phyloP scores from a whole-genome alignment of 2,888 invertebrate genomes.

The Andricus quercusramuli region DNA sequence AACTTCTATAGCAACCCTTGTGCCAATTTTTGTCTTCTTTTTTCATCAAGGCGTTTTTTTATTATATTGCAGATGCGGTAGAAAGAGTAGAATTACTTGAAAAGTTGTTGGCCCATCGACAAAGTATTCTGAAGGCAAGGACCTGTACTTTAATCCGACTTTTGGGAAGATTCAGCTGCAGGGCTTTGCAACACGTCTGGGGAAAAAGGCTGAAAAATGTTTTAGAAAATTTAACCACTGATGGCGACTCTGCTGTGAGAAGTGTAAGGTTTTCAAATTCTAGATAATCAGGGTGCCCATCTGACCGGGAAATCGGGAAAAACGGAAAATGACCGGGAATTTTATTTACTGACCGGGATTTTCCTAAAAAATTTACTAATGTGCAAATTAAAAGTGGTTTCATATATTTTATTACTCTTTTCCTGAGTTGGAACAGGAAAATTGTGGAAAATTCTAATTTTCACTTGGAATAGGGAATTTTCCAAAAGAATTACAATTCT shows the following conservation, averaged over 20 bases:
- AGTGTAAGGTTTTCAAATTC: slow-evolving; percentile 76
- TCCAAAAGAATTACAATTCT: too few relatives aligned
- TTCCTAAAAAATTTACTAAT: too few relatives aligned
- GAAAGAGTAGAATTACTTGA: slow-evolving; percentile 52
- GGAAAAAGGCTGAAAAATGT: slow-evolving; percentile 81
- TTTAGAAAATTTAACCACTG: slow-evolving; percentile 84
- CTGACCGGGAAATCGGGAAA: too few relatives aligned
- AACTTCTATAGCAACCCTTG: too few relatives aligned
- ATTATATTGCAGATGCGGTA: slow-evolving; percentile 23
- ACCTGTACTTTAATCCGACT: slow-evolving; percentile 87
- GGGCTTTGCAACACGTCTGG: slow-evolving; percentile 84
- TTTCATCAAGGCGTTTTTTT: not conserved
- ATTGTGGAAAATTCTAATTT: too few relatives aligned
- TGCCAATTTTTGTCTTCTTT: not conserved
- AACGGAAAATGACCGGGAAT: too few relatives aligned
- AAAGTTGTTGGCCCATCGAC: slow-evolving; percentile 62
- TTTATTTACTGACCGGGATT: too few relatives aligned
- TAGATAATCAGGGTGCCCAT: not conserved
- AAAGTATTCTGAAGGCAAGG: slow-evolving; percentile 80
- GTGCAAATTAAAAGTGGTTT: too few relatives aligned
- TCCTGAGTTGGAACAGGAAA: too few relatives aligned
- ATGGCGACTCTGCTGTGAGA: slow-evolving; percentile 82
- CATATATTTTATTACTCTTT: too few relatives aligned
- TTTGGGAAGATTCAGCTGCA: slow-evolving; percentile 85
- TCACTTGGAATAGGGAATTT: too few relatives aligned